phyloP scores from a whole-genome alignment of 2,888 invertebrate species.

The Ecliptopera silaceata region DNA sequence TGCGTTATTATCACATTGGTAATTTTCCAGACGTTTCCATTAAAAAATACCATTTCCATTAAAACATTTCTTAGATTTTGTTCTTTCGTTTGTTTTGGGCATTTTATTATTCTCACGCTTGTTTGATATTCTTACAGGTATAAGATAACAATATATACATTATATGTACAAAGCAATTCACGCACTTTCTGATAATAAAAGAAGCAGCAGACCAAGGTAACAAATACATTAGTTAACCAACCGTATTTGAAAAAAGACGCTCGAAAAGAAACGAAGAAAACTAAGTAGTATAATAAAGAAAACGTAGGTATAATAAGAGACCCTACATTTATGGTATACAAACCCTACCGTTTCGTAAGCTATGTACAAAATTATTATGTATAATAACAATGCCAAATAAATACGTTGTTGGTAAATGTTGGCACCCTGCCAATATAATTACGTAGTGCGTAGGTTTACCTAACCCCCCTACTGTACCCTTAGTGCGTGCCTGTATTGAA shows the following conservation, averaged over 20 bases:
- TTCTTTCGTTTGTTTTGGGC: no score
- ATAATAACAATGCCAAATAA: not conserved
- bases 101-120: no score
- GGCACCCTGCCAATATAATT: not conserved
- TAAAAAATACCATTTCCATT: not conserved
- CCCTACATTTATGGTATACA: not conserved
- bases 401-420: not conserved
- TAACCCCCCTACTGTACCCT: not conserved
- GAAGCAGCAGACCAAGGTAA: no score
- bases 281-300: not conserved
- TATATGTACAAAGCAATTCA: no score
- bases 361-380: not conserved
- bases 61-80: no score
- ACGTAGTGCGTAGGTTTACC: not conserved
- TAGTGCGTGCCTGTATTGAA: not conserved
- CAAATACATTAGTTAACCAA: no score
- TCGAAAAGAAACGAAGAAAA: not conserved
- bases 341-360: not conserved
- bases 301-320: not conserved
- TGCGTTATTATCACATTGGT: not conserved
- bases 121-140: no score
- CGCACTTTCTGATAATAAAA: no score
- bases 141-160: no score
- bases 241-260: no score
- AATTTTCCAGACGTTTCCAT: not conserved